Percentiles rank a stretch among this genome's conserved stretches.
These are phyloP conservation scores for Meganola albula DNA, from an alignment of 2,888 invertebrate genomes.

Conservation along the genomic window DNA sequence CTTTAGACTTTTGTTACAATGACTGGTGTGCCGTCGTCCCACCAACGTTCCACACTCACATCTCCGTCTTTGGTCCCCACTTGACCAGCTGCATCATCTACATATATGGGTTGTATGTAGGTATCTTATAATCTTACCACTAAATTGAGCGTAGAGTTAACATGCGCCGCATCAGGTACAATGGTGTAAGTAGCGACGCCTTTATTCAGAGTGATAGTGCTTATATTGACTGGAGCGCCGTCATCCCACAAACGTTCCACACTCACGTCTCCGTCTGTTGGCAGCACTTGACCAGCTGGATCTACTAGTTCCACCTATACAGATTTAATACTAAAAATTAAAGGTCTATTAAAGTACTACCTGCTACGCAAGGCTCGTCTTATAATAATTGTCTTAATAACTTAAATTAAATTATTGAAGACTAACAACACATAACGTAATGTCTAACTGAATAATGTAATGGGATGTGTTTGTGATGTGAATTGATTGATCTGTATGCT, in stretches of 20 bases:
- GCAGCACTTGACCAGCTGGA: slow-evolving; percentile 49
- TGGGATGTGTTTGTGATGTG: too few species aligned
- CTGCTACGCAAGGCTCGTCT: too few species aligned
- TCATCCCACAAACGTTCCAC: slow-evolving; percentile 68
- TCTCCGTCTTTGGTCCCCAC: slow-evolving; percentile 48
- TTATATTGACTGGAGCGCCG: slow-evolving; percentile 58
- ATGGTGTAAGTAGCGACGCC: slow-evolving; percentile 54
- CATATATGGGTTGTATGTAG: too few species aligned
- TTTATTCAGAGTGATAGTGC: slow-evolving; percentile 44
- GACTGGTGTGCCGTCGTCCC: slow-evolving; percentile 66
- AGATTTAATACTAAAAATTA: too few species aligned
- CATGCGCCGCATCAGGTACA: slow-evolving; percentile 63
- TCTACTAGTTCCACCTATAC: slow-evolving; percentile 60
- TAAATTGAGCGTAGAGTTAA: slow-evolving; percentile 82
- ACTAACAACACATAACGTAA: too few species aligned
- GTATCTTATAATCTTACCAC: slow-evolving; percentile 73
- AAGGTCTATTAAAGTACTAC: too few species aligned
- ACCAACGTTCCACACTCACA: slow-evolving; percentile 55
- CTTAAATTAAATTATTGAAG: too few species aligned
- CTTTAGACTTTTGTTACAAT: slow-evolving; percentile 50
- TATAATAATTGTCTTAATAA: too few species aligned
- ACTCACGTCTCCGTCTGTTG: slow-evolving; percentile 48
- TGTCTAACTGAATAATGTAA: too few species aligned
- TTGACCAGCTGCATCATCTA: slow-evolving; percentile 56
- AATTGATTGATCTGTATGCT: too few species aligned